Conservation (phyloP, 2,888 invertebrate species). For the Seladonia tumulorum region DNA sequence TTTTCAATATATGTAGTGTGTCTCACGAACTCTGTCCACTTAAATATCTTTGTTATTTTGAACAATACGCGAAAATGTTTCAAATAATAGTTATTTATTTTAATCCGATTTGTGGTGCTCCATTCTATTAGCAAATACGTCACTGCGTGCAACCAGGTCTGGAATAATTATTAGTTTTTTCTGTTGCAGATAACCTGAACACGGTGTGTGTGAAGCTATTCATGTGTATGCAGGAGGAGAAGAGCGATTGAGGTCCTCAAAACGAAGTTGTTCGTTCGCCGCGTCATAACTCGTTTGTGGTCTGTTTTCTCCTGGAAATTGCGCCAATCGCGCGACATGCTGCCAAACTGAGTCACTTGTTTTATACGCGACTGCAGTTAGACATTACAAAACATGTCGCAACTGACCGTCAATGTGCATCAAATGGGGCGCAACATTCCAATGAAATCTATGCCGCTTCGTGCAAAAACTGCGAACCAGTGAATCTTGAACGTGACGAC, state of each 20-base stretch:
- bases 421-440: conserved; percentile 32
- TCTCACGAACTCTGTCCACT: no score
- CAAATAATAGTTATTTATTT: neutral
- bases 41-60: no score
- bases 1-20: no score
- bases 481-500: neutral
- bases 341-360: neutral
- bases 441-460: neutral
- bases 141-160: neutral
- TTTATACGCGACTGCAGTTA: neutral
- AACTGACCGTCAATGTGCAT: neutral
- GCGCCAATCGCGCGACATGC: neutral
- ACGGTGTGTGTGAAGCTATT: conserved; percentile 92
- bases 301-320: conserved; percentile 12
- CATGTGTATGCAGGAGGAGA: conserved; percentile 91
- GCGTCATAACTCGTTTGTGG: neutral
- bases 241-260: conserved; percentile 67
- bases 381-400: neutral
- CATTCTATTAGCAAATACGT: neutral
- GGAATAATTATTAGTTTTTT: neutral
- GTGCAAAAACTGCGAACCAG: conserved; percentile 3
- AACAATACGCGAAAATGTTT: no score
- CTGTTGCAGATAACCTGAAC: conserved; percentile 87
- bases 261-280: conserved; percentile 11
- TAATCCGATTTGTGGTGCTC: neutral